Base-by-base conservation (phyloP, 2,888 invertebrate genomes). In the Hydropsyche betteni region DNA sequence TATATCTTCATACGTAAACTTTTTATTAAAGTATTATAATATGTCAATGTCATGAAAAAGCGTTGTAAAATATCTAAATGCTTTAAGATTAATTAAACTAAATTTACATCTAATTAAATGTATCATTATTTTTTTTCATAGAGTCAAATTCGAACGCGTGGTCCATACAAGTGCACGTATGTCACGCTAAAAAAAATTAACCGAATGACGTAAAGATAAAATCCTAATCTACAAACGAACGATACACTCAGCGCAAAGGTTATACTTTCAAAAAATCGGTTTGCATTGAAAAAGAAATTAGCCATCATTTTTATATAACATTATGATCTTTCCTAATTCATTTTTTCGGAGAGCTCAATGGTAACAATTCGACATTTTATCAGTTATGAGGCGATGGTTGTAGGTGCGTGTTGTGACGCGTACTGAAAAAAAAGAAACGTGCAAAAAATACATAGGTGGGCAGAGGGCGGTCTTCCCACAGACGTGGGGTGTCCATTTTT, bases 381-480 rank as follows among this genome's bases (percentile, higher is more conserved):
- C 52, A 70, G 55, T 70, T 70, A n/a, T 34, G 55, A 70, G 51
- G 33, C 51, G 6, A 16, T 16, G n/a, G 53, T 33, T 70, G 34
- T 16, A 12, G 70, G 53, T 14, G 16, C 50, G 44, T 69, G 50
- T 44, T 69, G 14, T 69, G 70, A 70, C 70, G 70, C 70, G 70
- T 70, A 44, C 44, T 44, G 44, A 44, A 44, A 44, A 44, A 44
- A 44, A 44, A 8, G 44, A 52, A 70, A 24, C 53, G 50, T 14
- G 72, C 61, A 58, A 34, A 61, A 72, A 72, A 58, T 55, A 12
- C 44, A 44, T 44, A 44, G 72, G 72, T 72, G 72, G 72, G 72
- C 58, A 51, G 53, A 12, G 14, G 53, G 55, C 10, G 36, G 51
- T 52, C 70, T 70, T 72, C 36, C 34, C 72, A 53, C 53, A 72